These are phyloP conservation scores for Onthophagus taurus DNA, from an alignment of 1,140 invertebrate genomes.

Conservation along the genomic window DNA sequence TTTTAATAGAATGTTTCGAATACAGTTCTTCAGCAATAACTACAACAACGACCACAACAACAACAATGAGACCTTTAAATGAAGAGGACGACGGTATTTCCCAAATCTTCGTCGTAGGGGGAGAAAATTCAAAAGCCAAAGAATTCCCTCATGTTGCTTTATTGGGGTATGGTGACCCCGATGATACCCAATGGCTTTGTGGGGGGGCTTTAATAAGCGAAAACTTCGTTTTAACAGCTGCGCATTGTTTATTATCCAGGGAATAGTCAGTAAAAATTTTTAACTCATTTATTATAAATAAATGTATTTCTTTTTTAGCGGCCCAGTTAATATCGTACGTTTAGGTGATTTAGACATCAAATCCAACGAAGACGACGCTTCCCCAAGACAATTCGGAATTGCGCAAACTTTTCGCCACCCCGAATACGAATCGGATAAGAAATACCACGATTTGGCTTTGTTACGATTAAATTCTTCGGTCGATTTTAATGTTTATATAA, in stretches of 20 bases:
- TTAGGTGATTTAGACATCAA: slow-evolving; percentile 9
- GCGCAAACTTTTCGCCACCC: slow-evolving; percentile 15
- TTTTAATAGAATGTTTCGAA: too few relatives aligned
- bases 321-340: slow-evolving; percentile 3
- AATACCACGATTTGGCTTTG: background rate
- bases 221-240: slow-evolving; percentile 8
- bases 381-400: slow-evolving; percentile 20
- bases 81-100: too few relatives aligned
- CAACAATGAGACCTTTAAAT: too few relatives aligned
- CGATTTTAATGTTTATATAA: background rate
- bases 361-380: background rate
- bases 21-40: too few relatives aligned
- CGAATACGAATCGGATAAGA: background rate
- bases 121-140: too few relatives aligned
- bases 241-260: background rate
- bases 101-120: too few relatives aligned
- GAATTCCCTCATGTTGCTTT: too few relatives aligned
- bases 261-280: slow-evolving; percentile 5
- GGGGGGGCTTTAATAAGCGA: slow-evolving; percentile 6
- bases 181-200: slow-evolving; percentile 4
- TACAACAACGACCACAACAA: too few relatives aligned
- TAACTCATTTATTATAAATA: too few relatives aligned
- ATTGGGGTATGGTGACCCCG: background rate
- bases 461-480: background rate
- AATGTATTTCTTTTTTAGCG: too few relatives aligned